Evolutionary conservation across 2,888 invertebrate species (phyloP).

Genomic region (Augiades crinisus): DNA sequence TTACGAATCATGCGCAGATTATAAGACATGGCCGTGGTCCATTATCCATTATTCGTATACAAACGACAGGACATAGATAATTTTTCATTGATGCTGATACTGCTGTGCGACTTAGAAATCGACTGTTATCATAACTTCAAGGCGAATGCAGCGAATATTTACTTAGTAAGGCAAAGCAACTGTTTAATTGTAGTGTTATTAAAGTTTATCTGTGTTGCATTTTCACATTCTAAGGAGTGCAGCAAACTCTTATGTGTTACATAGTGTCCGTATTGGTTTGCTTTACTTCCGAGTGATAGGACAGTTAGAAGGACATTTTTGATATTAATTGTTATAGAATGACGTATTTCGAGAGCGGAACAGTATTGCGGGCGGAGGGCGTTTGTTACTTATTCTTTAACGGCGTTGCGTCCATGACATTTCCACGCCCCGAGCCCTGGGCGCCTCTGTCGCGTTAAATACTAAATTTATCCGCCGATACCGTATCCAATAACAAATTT

Average conservation of each 20-base stretch:
- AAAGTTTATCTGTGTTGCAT: background rate
- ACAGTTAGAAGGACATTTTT: background rate
- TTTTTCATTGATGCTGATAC: conserved; percentile 2
- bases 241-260: background rate
- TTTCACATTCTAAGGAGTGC: background rate
- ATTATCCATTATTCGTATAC: too few relatives aligned
- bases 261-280: background rate
- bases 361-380: conserved; percentile 2
- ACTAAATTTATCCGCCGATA: conserved; percentile 17
- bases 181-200: background rate
- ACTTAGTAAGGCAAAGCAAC: conserved; percentile 21
- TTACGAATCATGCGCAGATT: too few relatives aligned
- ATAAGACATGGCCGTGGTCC: too few relatives aligned
- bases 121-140: background rate
- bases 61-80: too few relatives aligned
- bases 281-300: background rate
- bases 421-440: conserved; percentile 52
- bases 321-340: conserved; percentile 4
- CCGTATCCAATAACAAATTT: conserved; percentile 17
- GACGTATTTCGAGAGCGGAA: conserved; percentile 8
- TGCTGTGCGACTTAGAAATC: conserved; percentile 10
- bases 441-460: conserved; percentile 27
- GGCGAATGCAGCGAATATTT: conserved; percentile 13
- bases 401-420: conserved; percentile 63
- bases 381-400: conserved; percentile 53